Evolutionary conservation across 2,797 vertebrate species (phyloP), one percentile per base, ranked within the genome.

Genomic region (Aplochiton taeniatus): DNA sequence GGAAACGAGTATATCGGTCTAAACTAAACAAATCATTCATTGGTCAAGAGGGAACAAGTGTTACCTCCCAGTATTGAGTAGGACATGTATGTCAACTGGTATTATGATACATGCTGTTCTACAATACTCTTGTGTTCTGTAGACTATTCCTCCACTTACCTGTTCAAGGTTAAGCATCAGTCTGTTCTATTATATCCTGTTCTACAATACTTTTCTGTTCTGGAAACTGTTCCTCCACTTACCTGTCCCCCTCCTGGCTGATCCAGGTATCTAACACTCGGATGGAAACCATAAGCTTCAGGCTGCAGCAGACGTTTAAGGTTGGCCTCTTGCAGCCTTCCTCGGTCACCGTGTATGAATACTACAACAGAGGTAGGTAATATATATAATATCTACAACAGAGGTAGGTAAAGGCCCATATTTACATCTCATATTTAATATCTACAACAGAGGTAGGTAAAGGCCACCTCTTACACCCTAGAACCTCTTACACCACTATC

Each of bases 251-350:
- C 9, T 68, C 14, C 19, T 61, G 11, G 9, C 66, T 9, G 16
- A 10, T 45, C 8, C 62, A 91, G 90, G 89, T 92, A 41, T 91
- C 89, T 11, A 87, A 88, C 79, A 84, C 31, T 72, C 81, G 87
- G 50, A 82, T 77, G 6, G 91, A 93, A 42, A 74, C 83, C 54
- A 70, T 93, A 69, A 73, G 87, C 12, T 92, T 93, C 80, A 86
- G 86, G 69, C 87, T 93, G 4, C 82, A 89, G 70, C 92, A 93
- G 79, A 90, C 45, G 51, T 93, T 93, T 60, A 93, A 85, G 85
- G 89, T 92, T 0, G 87, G 92, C 20, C 83, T 91, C 55, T 83
- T 92, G 31, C 92, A 93, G 78, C 91, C 92, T 0, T 92, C 91
- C 18, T 81, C 85, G 1, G 85, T 91, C 2, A 89, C 83, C 0